Evolutionary conservation across 2,888 invertebrate genomes (phyloP).

Genomic region (Aricia artaxerxes): DNA sequence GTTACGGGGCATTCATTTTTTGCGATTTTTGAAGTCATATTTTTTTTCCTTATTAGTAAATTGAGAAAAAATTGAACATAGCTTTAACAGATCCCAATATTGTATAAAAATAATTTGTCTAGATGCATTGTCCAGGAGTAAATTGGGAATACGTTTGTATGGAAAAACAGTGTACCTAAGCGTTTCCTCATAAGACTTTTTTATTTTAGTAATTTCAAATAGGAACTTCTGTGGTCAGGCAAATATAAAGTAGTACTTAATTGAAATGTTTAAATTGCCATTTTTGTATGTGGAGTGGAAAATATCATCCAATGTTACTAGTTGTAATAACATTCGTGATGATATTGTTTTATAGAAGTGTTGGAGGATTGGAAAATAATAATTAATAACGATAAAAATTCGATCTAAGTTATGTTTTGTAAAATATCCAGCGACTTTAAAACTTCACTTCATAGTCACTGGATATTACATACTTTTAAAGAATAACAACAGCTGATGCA

Average conservation of each 20-base stretch:
- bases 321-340: constrained; percentile 43
- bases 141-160: too few species aligned
- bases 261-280: neutral
- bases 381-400: neutral
- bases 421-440: neutral
- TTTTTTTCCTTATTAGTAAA: too few species aligned
- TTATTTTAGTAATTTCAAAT: neutral
- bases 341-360: constrained; percentile 32
- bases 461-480: neutral
- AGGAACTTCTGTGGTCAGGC: neutral
- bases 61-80: too few species aligned
- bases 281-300: neutral
- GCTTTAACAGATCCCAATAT: too few species aligned
- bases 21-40: too few species aligned
- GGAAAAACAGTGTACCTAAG: too few species aligned
- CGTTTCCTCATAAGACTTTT: neutral
- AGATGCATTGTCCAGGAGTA: too few species aligned
- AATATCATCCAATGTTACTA: constrained; percentile 43
- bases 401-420: neutral
- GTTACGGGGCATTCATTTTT: too few species aligned
- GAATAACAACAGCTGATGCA: neutral
- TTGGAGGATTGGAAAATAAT: neutral
- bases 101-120: too few species aligned
- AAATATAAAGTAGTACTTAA: neutral
- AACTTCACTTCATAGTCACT: neutral